These are phyloP conservation scores for Oxycera nigricornis DNA, from an alignment of 2,888 invertebrate genomes.

Conservation along the genomic window DNA sequence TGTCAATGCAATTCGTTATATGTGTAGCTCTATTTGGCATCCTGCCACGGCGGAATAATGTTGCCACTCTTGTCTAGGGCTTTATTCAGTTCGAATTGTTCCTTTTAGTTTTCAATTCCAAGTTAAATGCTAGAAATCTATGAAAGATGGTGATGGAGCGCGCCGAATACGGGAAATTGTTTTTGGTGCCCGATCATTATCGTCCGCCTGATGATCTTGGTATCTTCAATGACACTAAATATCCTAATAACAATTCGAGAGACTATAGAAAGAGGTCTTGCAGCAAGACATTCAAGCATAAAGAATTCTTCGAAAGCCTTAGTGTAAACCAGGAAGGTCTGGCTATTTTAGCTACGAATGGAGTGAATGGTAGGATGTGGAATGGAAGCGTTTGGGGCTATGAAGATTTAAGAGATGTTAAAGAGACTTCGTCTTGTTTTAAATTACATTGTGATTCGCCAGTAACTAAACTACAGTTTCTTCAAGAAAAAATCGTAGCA, in stretches of 20 bases:
- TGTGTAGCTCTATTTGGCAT: no score
- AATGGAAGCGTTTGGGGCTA: slow-evolving; percentile 58
- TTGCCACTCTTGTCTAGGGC: no score
- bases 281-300: slow-evolving; percentile 54
- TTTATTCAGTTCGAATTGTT: no score
- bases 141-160: slow-evolving; percentile 39
- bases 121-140: no score
- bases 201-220: slow-evolving; percentile 54
- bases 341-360: slow-evolving; percentile 55
- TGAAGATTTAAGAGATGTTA: slow-evolving; percentile 49
- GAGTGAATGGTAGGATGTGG: slow-evolving; percentile 57
- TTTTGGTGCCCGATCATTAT: slow-evolving; percentile 51
- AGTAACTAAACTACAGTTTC: slow-evolving; percentile 55
- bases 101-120: no score
- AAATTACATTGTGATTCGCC: slow-evolving; percentile 54
- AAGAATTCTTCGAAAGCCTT: slow-evolving; percentile 58
- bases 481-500: slow-evolving; percentile 54
- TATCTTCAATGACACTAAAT: slow-evolving; percentile 54
- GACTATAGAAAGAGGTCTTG: slow-evolving; percentile 57
- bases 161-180: slow-evolving; percentile 37
- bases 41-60: no score
- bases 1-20: no score
- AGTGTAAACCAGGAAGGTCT: slow-evolving; percentile 52
- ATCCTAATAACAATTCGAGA: slow-evolving; percentile 59
- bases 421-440: slow-evolving; percentile 50